phyloP scores from a whole-genome alignment of 2,113 vertebrate species.

The Phrynosoma blainvillii region DNA sequence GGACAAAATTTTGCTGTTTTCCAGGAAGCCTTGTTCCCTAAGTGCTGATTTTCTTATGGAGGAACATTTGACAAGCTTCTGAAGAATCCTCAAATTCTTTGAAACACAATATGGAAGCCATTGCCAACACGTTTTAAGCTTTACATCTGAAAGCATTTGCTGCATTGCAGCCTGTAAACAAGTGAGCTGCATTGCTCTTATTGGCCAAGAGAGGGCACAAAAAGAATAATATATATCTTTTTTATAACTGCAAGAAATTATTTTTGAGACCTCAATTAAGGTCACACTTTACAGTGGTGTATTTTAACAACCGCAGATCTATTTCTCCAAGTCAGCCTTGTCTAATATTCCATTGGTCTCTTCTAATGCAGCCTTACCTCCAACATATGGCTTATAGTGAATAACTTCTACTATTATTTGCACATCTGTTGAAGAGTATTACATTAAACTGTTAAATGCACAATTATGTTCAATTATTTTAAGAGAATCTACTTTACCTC shows the following conservation, averaged over 20 bases:
- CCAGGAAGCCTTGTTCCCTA: background rate
- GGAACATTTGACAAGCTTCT: background rate
- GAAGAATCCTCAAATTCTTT: background rate
- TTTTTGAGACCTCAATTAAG: background rate
- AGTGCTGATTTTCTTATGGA: background rate
- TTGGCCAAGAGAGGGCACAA: constrained; percentile 34
- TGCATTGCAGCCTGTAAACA: constrained; percentile 1
- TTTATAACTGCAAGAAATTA: constrained; percentile 2
- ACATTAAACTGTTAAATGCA: constrained; percentile 77
- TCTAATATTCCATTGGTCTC: constrained; percentile 28
- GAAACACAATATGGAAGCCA: background rate
- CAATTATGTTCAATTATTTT: constrained; percentile 83
- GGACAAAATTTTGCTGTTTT: background rate
- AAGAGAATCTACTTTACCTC: constrained; percentile 77
- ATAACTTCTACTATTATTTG: constrained; percentile 76
- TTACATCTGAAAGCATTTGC: constrained; percentile 10
- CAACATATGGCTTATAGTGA: constrained; percentile 71
- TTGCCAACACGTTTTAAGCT: background rate
- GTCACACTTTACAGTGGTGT: background rate
- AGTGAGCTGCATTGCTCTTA: background rate
- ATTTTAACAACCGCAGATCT: constrained; percentile 33
- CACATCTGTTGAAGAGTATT: constrained; percentile 80
- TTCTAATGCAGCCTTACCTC: constrained; percentile 32
- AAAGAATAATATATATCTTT: constrained; percentile 6
- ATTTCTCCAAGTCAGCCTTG: constrained; percentile 35